Evolutionary conservation across 2,888 invertebrate genomes (phyloP), one percentile per base, ranked within the genome.

Genomic region (Lithophane semibrunnea): DNA sequence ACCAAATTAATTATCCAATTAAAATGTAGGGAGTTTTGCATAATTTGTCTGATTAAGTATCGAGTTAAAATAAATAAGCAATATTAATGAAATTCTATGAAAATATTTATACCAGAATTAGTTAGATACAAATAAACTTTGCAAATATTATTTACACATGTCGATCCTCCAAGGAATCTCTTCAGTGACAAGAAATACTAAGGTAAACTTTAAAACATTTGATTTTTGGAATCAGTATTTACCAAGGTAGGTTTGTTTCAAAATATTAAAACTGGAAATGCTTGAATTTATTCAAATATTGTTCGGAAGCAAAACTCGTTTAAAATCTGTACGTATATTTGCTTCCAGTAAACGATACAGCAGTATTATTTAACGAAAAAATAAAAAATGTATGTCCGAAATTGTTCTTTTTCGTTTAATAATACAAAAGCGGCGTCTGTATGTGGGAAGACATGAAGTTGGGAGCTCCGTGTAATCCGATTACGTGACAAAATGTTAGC

Each of bases 401-500:
- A 85, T 60, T 83, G 83, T 76, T 68, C 80, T 60, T 78, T 84
- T 83, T 81, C 49, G 80, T 60, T 76, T 63, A 82, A 87, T 89
- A 88, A 77, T 73, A 86, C 72, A 83, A 88, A 86, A 79, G 80
- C 49, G 29, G 65, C 81, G 85, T 85, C 83, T 84, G 86, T 88
- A 88, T 89, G 88, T 87, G 85, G 86, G 86, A 82, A 80, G 77
- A 88, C 88, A 87, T 84, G 83, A 86, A 90, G 90, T 91, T 91
- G 89, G 83, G 88, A 89, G 88, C 87, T 88, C 89, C 85, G 86
- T 88, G 91, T 94, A 94, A 94, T 94, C 92, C 91, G 91, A 93
- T 94, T 94, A 93, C 89, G 89, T 88, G 91, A 92, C 91, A 92
- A 93, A 94, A 93, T 92, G 91, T 90, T 82, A 89, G 88, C 86